These are phyloP conservation scores for Dolichomitus sp. DNA, from an alignment of 2,888 invertebrate genomes.

Conservation along the genomic window DNA sequence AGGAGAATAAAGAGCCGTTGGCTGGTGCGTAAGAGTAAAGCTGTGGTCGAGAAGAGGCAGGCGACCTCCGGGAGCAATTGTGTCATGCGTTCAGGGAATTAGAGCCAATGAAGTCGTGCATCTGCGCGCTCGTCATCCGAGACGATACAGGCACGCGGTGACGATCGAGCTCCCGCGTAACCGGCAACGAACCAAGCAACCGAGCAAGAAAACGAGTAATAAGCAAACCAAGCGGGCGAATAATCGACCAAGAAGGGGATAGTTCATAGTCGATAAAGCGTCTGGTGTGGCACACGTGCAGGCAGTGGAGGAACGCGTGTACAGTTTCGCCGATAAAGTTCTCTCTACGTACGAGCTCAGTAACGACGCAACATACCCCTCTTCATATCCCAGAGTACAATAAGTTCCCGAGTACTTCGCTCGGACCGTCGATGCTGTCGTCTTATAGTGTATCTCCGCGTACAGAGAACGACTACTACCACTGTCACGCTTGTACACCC, in stretches of 20 bases:
- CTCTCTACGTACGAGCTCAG: constrained; percentile 28
- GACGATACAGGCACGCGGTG: constrained; percentile 40
- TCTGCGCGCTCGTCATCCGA: constrained; percentile 66
- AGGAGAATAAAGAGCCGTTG: constrained; percentile 24
- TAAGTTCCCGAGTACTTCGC: constrained; percentile 55
- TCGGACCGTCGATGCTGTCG: constrained; percentile 52
- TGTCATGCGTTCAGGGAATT: constrained; percentile 67
- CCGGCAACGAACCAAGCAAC: constrained; percentile 3
- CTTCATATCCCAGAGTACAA: constrained; percentile 60
- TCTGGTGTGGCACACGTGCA: constrained; percentile 48
- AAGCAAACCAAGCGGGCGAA: constrained; percentile 48
- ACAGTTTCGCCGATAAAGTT: constrained; percentile 64
- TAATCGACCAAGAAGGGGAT: constrained; percentile 53
- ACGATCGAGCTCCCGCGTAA: constrained; percentile 30
- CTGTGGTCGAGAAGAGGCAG: constrained; percentile 31
- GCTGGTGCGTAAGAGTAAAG: constrained; percentile 26
- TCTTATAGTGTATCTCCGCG: constrained; percentile 4
- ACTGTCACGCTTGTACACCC: constrained; percentile 40
- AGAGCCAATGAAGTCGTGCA: constrained; percentile 71
- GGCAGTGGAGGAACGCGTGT: constrained; percentile 33
- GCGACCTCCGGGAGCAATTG: constrained; percentile 63
- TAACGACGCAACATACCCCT: constrained; percentile 52
- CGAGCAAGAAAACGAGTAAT: constrained; percentile 20
- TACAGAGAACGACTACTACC: constrained; percentile 3
- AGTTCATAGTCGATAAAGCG: constrained; percentile 66